Evolutionary conservation across 2,888 invertebrate genomes (phyloP), one percentile per base, ranked within the genome.

Genomic region (Microplitis deprimator): DNA sequence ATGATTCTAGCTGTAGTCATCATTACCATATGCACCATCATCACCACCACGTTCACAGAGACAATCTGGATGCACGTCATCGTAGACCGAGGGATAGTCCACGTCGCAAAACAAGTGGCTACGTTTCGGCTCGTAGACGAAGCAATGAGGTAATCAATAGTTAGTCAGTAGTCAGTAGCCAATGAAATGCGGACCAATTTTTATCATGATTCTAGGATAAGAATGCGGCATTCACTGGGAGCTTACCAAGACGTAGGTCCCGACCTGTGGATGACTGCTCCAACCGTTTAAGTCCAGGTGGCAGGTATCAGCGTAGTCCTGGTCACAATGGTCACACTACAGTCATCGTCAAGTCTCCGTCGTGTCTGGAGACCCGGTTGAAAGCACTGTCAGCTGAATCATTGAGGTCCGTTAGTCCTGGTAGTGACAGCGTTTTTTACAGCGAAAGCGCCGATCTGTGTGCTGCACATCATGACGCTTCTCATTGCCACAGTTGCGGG

Each of bases 361-460:
- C 50, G 20, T 91, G 91, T 84, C 91, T 91, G 1, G 92, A 92
- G 80, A 87, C 91, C 10, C 90, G 93, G 81, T 89, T 95, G 73
- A 96, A 96, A 90, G 96, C 96, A 8, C 92, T 96, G 78, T 96
- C 96, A 83, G 95, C 96, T 68, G 97, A 97, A 90, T 96, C 96
- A 0, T 90, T 97, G 74, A 93, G 96, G 69, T 96, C 96, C n/a
- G 96, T 95, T 62, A 96, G 96, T 85, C 96, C 96, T 4, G 96
- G 97, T 38, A 96, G 96, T 81, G 96, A 97, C 89, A 96, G 96
- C 77, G 96, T 97, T 39, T 97, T 97, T 90, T 96, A 96, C 90
- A 96, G 96, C 86, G 96, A 96, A 89, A 93, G 92, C 82, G 93
- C 93, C 10, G 94, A 93, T 87, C 91, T 86, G 20, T 91, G 91